Percentiles rank a stretch among this genome's conserved stretches.
Conservation (phyloP, 2,797 vertebrate genomes). For the Clarias pachynema region DNA sequence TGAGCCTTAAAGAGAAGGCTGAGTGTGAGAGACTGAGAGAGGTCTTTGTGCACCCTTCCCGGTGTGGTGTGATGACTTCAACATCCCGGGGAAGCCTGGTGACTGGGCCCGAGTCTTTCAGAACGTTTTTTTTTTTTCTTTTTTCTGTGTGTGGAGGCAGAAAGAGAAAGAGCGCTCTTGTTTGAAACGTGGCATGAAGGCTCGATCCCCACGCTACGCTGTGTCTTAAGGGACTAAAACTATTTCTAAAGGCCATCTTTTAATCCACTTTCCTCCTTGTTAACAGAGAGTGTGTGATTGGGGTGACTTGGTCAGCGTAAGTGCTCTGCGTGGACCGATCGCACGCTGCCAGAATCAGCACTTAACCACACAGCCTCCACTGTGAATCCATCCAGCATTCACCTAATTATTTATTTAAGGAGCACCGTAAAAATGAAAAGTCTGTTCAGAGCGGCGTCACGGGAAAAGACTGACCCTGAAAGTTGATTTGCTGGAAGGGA, state of each 20-base stretch:
- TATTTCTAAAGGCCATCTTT: slow-evolving; percentile 17
- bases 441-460: slow-evolving; percentile 56
- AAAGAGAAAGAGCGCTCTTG: slow-evolving; percentile 51
- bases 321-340: slow-evolving; percentile 13
- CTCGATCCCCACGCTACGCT: slow-evolving; percentile 21
- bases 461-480: slow-evolving; percentile 59
- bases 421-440: slow-evolving; percentile 45
- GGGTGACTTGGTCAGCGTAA: slow-evolving; percentile 12
- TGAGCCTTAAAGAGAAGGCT: slow-evolving; percentile 27
- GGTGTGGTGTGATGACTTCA: slow-evolving; percentile 59
- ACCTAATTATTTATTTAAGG: slow-evolving; percentile 66
- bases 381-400: slow-evolving; percentile 43
- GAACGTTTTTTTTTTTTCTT: slow-evolving; percentile 4
- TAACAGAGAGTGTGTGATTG: slow-evolving; percentile 36
- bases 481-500: slow-evolving; percentile 52
- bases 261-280: slow-evolving; percentile 18
- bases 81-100: slow-evolving; percentile 61
- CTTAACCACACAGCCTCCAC: slow-evolving; percentile 20
- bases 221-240: slow-evolving; percentile 26
- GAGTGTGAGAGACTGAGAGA: slow-evolving; percentile 41
- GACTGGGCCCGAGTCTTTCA: slow-evolving; percentile 20
- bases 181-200: slow-evolving; percentile 50
- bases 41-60: slow-evolving; percentile 46
- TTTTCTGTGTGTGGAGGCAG: neutral
- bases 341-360: neutral